These are phyloP conservation scores for Spialia ferax DNA, from an alignment of 2,888 invertebrate genomes.

Conservation along the genomic window DNA sequence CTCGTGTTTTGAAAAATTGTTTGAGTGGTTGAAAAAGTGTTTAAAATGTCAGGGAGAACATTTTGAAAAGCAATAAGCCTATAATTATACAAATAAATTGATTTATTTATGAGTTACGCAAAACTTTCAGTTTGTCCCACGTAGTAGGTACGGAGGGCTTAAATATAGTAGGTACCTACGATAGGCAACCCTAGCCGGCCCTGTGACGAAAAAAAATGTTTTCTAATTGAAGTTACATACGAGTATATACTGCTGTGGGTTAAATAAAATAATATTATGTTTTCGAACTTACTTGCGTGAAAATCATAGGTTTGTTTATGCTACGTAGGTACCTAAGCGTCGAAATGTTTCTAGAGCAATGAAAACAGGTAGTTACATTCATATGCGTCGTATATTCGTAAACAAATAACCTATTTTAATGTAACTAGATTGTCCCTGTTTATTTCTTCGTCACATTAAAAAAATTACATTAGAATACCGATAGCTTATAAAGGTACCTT, in stretches of 20 bases:
- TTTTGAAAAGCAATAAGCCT: neutral
- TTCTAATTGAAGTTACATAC: no score
- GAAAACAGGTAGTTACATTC: slow-evolving; percentile 3
- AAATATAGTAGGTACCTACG: no score
- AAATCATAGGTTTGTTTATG: no score
- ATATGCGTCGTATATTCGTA: slow-evolving; percentile 20
- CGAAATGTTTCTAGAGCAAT: no score
- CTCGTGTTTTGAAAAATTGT: neutral
- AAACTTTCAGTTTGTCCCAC: neutral
- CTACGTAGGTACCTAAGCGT: no score
- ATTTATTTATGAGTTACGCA: neutral
- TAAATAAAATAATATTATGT: no score
- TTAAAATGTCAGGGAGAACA: neutral
- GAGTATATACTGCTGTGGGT: no score
- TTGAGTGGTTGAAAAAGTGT: neutral
- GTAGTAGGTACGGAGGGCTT: no score
- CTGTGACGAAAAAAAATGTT: no score
- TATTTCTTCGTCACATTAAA: slow-evolving; percentile 37
- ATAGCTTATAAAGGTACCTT: slow-evolving; percentile 17
- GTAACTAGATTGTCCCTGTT: slow-evolving; percentile 24
- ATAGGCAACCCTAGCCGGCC: no score
- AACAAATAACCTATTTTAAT: slow-evolving; percentile 27
- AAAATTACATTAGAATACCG: slow-evolving; percentile 39
- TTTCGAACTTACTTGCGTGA: no score
- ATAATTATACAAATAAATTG: neutral